Base-by-base conservation (phyloP, 2,888 invertebrate genomes). In the Ennomos fuscantarius region DNA sequence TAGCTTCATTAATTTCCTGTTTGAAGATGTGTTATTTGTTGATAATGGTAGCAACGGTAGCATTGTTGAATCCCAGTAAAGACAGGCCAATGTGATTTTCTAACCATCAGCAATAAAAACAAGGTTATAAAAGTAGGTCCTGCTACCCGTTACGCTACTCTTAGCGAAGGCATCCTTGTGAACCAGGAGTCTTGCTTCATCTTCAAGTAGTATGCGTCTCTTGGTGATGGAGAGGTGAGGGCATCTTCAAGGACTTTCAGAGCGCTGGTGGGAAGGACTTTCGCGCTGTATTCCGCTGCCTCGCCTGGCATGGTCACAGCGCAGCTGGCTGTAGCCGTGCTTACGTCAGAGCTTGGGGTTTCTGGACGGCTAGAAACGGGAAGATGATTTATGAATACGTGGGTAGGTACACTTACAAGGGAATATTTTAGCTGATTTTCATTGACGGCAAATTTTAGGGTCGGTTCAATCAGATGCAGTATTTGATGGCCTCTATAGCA, bases 211-310 rank as follows among this genome's bases (percentile, higher is more conserved):
- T 93, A 93, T 33, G 88, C 80, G 74, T 94, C 93, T 65, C 91
- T 89, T 15, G 94, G 94, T 31, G 93, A 81, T 11, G 91, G 92
- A 44, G 93, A 87, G 65, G 90, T 93, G 11, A 95, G 89, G 8
- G 95, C 94, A 48, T 94, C 94, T 72, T 95, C 95, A 47, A 95
- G 87, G 13, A 93, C 89, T 69, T 93, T 93, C 63, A 95, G 81
- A 1, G 94, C 94, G 72, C 88, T 93, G 63, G 93, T 89, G 31
- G 94, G 94, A 3, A 95, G 87, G 6, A 94, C 93, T 73, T 94
- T 93, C 34, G 94, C 94, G 78, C 94, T 93, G 81, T 94, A 94
- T 68, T 94, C 94, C 0, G 93, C 93, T 42, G 94, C 94, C 70
- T 94, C 93, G 0, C 92, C 92, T 1, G 88, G 93, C 93, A 86